Base-by-base conservation (phyloP, 2,888 invertebrate genomes). In the Caenorhabditis uteleia region DNA sequence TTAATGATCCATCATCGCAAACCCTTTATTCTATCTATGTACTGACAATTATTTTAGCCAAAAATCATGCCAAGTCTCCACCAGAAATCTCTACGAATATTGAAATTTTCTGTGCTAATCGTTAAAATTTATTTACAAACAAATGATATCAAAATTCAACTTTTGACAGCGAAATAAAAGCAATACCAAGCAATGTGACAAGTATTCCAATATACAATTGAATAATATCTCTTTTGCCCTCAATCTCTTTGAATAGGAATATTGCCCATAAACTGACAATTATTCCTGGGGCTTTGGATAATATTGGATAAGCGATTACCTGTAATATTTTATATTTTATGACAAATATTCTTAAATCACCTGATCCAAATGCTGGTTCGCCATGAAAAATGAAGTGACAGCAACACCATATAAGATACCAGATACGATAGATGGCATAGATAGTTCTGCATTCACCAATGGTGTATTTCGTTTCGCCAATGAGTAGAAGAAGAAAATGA, bases 401-500 rank as follows among this genome's bases (percentile, higher is more conserved):
- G 70, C 74, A 16, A 58, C 65, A 4, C 72, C 74, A 36, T 74
- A 72, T 16, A 72, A 27, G 2, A 74, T 33, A 25, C 74, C 74
- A 3, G 70, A 62, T 1, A 61, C 34, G 1, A 74, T 42, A n/a
- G 72, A 66, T 0, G 74, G 74, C 42, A 68, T 38, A 1, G 64
- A 59, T 27, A 72, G 51, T 33, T 74, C 74, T 3, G 72, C 64
- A 56, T 74, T 74, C 21, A 72, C 55, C 27, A 72, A 62, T 8
- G 74, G 74, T 4, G 42, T 39, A 48, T 74, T 74, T 44, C 66
- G 60, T 56, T 51, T 64, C 2, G 47, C 36, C 5, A 51, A 25
- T 1, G 61, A 50, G 40, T 75, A 75, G 3, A 59, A n/a, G 25
- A 84, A 50, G 65, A 86, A 85, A 58, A 84, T 84, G 21, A 82